Percentiles rank a stretch among this genome's conserved stretches.
These are phyloP conservation scores for Mergus octosetaceus DNA, from an alignment of 2,797 vertebrate genomes.

Conservation along the genomic window DNA sequence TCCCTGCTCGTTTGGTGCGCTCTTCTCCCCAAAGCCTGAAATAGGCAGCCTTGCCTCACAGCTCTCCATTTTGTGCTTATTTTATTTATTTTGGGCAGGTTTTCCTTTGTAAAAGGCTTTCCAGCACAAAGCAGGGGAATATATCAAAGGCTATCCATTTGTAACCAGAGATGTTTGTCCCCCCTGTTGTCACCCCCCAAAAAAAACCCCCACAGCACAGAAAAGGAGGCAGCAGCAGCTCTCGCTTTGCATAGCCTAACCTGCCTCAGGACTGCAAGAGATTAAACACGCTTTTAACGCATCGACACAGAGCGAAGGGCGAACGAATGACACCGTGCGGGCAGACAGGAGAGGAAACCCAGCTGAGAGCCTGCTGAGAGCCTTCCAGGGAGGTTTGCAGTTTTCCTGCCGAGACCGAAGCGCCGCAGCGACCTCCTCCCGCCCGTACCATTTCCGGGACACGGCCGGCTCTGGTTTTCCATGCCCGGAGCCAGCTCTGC, in stretches of 20 bases:
- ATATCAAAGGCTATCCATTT: neutral
- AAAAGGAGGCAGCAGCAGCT: rapidly evolving
- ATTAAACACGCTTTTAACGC: neutral
- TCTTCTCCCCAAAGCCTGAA: neutral
- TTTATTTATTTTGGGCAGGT: neutral
- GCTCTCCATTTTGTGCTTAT: neutral
- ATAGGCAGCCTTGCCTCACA: neutral
- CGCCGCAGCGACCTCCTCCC: neutral
- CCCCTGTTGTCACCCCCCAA: neutral
- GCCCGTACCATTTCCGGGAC: conserved; percentile 3
- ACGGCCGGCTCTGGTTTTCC: neutral
- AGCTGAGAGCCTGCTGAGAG: neutral
- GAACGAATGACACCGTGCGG: rapidly evolving
- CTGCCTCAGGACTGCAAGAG: neutral
- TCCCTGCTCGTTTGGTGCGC: neutral
- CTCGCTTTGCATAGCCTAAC: neutral
- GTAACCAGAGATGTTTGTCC: neutral
- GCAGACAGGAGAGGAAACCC: neutral
- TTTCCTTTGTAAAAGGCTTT: neutral
- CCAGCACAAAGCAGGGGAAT: neutral
- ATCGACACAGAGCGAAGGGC: neutral
- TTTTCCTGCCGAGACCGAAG: neutral
- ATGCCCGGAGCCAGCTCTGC: neutral
- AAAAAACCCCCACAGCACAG: neutral
- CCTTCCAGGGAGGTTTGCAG: rapidly evolving